A percentile compares a stretch with the other conserved stretches of the same genome.
Evolutionary conservation across 1,140 invertebrate species (phyloP).

Genomic region (Metaphire vulgaris): DNA sequence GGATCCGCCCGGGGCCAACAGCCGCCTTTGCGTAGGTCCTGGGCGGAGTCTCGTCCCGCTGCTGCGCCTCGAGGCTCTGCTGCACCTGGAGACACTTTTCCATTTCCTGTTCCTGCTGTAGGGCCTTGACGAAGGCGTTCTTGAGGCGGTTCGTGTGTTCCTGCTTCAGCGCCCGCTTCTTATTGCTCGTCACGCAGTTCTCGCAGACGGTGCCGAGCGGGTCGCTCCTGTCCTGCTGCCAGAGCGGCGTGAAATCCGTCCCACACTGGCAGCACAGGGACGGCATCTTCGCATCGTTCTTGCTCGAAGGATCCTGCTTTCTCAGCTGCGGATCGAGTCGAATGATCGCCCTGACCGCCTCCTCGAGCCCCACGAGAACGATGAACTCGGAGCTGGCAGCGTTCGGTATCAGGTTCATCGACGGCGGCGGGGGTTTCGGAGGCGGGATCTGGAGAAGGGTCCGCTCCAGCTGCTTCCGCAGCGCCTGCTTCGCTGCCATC

Average conservation of each 20-base stretch:
- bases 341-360: constrained; percentile 91
- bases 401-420: constrained; percentile 98
- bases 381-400: constrained; percentile 95
- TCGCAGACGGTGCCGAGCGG: constrained; percentile 82
- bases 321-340: constrained; percentile 58
- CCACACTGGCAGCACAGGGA: constrained; percentile 91
- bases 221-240: constrained; percentile 84
- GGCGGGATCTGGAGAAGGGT: constrained; percentile 92
- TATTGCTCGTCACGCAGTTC: constrained; percentile 94
- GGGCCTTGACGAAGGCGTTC: constrained; percentile 91
- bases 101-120: constrained; percentile 97
- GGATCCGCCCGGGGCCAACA: constrained; percentile 29
- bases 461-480: constrained; percentile 94
- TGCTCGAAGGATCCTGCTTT: constrained; percentile 51
- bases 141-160: constrained; percentile 95
- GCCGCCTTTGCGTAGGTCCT: not conserved
- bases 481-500: constrained; percentile 88
- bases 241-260: constrained; percentile 95
- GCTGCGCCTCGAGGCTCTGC: not conserved
- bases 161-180: constrained; percentile 93
- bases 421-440: constrained; percentile 92
- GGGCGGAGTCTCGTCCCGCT: constrained; percentile 32
- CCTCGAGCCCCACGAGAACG: constrained; percentile 88
- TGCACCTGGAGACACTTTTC: constrained; percentile 56
- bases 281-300: constrained; percentile 58